Evolutionary conservation across 2,888 invertebrate genomes (phyloP), one percentile per base, ranked within the genome.

Genomic region (Lymantria dispar): DNA sequence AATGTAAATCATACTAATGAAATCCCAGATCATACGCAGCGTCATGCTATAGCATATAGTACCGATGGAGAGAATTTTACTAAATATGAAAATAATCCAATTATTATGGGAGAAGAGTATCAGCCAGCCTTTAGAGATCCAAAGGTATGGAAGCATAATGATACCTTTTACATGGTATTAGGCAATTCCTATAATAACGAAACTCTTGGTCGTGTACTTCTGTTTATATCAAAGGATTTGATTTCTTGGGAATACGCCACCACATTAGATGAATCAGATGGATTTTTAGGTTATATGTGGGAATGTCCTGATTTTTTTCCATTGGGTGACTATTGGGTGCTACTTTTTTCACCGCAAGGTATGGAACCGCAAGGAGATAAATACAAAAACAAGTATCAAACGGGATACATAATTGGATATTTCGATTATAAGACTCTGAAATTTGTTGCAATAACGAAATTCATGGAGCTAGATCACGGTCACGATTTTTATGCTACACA

Each of bases 281-380:
- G 85, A 7, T 64, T 57, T 12, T 72, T 87, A 0, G 87, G 87
- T 0, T 86, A 70, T 42, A 89, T 91, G 88, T 92, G 85, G 84
- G 92, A 92, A 62, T 92, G 92, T 70, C 92, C 92, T 0, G 91
- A 92, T 57, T 85, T 92, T 46, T 91, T 92, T 38, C 79, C 85
- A 58, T 52, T 92, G 0, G 51, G 75, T 15, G 85, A 82, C 0
- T 64, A 72, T 46, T 83, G 70, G 56, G 68, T 92, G 12, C 65
- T 92, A 0, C 56, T 92, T 3, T 79, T 92, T 48, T 91, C 89
- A 7, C 86, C 90, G 0, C 89, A 90, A 79, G 89, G 91, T 1
- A 51, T 91, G 0, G 3, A 64, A 45, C 54, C 83, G 0, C 60
- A 79, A 39, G 91, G 87, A 0, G 79, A 87, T 52, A 77, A 73